A percentile compares a stretch with the other conserved stretches of the same genome.
phyloP scores from a whole-genome alignment of 2,888 invertebrate genomes.

The Cyclophora punctaria region DNA sequence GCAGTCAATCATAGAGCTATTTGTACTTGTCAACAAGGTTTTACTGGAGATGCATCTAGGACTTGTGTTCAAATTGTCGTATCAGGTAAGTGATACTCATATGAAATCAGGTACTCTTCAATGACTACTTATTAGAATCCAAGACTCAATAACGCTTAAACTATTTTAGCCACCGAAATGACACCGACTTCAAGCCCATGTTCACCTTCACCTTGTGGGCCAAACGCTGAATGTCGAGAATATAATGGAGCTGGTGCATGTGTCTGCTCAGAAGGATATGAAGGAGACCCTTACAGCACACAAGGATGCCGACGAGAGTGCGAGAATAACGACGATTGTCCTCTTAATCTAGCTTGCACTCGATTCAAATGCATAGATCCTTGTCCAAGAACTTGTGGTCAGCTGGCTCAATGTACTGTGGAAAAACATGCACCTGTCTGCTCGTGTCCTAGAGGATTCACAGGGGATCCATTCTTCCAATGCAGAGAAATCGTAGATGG shows the following conservation, averaged over 20 bases:
- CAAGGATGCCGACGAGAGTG: conserved; percentile 85
- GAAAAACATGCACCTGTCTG: conserved; percentile 87
- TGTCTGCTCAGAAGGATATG: conserved; percentile 83
- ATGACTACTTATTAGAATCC: no score
- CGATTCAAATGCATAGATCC: conserved; percentile 90
- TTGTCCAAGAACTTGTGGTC: conserved; percentile 88
- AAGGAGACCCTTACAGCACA: conserved; percentile 87
- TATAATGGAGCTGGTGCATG: conserved; percentile 90
- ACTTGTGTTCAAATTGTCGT: conserved; percentile 77
- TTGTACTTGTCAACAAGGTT: conserved; percentile 88
- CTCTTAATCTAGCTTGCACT: conserved; percentile 82
- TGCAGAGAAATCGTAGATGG: conserved; percentile 75
- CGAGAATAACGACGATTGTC: conserved; percentile 85
- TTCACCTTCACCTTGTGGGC: conserved; percentile 88
- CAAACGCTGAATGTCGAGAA: conserved; percentile 88
- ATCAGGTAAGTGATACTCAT: conserved; percentile 40
- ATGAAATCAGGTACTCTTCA: no score
- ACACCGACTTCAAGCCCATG: conserved; percentile 84
- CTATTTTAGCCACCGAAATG: conserved; percentile 74
- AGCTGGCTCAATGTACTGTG: conserved; percentile 84
- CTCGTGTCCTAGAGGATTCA: conserved; percentile 82
- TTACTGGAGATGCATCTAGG: conserved; percentile 84
- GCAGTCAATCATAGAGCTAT: conserved; percentile 89
- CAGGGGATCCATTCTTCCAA: conserved; percentile 88
- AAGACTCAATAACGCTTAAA: no score